Conservation (phyloP, 1,140 invertebrate species). For the Diorhabda elongata region DNA sequence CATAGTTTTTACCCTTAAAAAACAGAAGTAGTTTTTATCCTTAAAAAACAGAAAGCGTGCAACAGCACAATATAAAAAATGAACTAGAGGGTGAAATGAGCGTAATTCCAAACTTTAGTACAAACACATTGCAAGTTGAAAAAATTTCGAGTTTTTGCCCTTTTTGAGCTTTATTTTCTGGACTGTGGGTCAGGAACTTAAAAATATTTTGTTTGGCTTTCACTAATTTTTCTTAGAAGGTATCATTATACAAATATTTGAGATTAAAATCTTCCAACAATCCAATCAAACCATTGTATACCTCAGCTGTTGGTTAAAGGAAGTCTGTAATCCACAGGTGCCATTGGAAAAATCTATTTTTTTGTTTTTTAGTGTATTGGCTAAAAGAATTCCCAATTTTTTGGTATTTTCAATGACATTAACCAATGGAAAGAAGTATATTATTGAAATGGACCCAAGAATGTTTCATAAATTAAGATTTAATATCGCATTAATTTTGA, state of each 20-base stretch:
- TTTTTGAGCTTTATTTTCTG: no score
- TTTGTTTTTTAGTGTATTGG: conserved; percentile 29
- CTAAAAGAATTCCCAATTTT: conserved; percentile 25
- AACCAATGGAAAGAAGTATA: conserved; percentile 31
- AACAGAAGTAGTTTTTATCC: no score
- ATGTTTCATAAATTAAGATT: conserved; percentile 37
- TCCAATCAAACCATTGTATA: neutral
- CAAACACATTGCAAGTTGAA: no score
- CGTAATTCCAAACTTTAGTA: no score
- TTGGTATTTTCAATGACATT: conserved; percentile 32
- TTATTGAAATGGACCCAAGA: conserved; percentile 30
- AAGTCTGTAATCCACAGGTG: no score
- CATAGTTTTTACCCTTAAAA: no score
- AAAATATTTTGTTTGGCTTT: neutral
- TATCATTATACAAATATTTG: neutral
- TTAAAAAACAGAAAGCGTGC: no score
- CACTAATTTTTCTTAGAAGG: neutral
- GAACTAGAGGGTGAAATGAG: no score
- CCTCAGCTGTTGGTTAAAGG: no score
- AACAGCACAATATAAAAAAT: no score
- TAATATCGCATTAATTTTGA: conserved; percentile 35
- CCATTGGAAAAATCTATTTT: neutral
- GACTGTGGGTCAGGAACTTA: neutral
- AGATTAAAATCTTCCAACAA: neutral
- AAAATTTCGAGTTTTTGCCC: no score